Evolutionary conservation across 92 coral and sea anemone genomes (phyloP), one percentile per base, ranked within the genome.

Genomic region (Palythoa grandis): DNA sequence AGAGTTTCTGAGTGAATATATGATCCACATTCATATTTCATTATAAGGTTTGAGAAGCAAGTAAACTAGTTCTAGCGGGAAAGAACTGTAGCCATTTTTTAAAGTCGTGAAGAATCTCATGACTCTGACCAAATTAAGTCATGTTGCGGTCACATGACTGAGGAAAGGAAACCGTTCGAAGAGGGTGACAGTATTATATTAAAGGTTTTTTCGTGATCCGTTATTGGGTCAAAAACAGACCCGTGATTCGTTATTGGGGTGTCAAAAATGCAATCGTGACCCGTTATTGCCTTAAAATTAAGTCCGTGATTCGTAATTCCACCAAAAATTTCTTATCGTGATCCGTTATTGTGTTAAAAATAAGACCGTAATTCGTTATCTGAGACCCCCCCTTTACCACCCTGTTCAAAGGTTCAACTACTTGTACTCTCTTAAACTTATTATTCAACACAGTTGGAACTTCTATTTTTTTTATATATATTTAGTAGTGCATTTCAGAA

Each of bases 141-240:
- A 63, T 63, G 69, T n/a, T 63, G 35, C 22, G 25, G 69, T 63
- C 69, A 63, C 69, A 63, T 63, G 69, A 63, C 69, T 17, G 25
- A 2, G 7, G 19, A 19, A 19, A 4, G 29, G 9, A 16, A 16
- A 5, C 7, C 17, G 3, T 60, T 60, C 67, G n/a, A 15, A 7
- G 67, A 20, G n/a, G 7, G 67, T 2, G 20, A 60, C 19, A 16
- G 20, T n/a, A 14, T 5, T 17, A 4, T 60, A 6, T 17, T 2
- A 6, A 16, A 16, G 23, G n/a, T n/a, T n/a, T n/a, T n/a, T n/a
- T n/a, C n/a, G n/a, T n/a, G n/a, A n/a, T n/a, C n/a, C n/a, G n/a
- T n/a, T n/a, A n/a, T n/a, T n/a, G n/a, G n/a, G n/a, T n/a, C n/a
- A n/a, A n/a, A n/a, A n/a, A n/a, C n/a, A n/a, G n/a, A n/a, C n/a